phyloP scores from a whole-genome alignment of 2,888 invertebrate species.

The Pedicia rivosa region DNA sequence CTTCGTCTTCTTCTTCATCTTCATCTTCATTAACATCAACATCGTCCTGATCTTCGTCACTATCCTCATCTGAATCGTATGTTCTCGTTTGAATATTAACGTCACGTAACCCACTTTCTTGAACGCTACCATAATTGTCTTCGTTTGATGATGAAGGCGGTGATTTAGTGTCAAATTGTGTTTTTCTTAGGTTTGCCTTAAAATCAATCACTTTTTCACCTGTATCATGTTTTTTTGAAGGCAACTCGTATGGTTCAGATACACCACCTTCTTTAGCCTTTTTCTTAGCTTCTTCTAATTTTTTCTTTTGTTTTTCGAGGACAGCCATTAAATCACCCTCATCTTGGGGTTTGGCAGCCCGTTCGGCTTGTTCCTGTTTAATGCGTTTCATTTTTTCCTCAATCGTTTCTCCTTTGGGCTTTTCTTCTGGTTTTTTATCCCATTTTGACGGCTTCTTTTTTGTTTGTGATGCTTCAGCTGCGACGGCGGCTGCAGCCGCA shows the following conservation, averaged over 20 bases:
- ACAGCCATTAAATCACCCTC: slow-evolving; percentile 10
- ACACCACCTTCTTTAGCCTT: background rate
- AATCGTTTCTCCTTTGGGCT: slow-evolving; percentile 24
- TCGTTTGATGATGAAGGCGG: background rate
- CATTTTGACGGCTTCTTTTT: slow-evolving; percentile 16
- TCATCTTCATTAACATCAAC: slow-evolving; percentile 16
- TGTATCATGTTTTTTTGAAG: slow-evolving; percentile 11
- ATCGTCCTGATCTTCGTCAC: slow-evolving; percentile 21
- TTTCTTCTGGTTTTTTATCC: slow-evolving; percentile 18
- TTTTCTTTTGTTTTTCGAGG: slow-evolving; percentile 15
- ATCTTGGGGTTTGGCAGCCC: slow-evolving; percentile 12
- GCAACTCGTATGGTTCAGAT: slow-evolving; percentile 11
- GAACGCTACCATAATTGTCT: background rate
- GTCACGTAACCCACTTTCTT: slow-evolving; percentile 1
- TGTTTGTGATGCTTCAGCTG: slow-evolving; percentile 21
- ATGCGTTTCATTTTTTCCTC: slow-evolving; percentile 26
- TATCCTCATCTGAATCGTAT: slow-evolving; percentile 16
- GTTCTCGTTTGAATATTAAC: slow-evolving; percentile 6
- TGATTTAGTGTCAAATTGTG: background rate
- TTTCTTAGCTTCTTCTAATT: slow-evolving; percentile 20
- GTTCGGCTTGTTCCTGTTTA: slow-evolving; percentile 21
- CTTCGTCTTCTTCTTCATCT: slow-evolving; percentile 17
- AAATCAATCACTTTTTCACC: background rate
- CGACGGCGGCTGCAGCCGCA: slow-evolving; percentile 24
- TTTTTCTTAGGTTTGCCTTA: background rate